Evolutionary conservation across 2,113 vertebrate species (phyloP).

Genomic region (Pseudolaguvia tuberculata): DNA sequence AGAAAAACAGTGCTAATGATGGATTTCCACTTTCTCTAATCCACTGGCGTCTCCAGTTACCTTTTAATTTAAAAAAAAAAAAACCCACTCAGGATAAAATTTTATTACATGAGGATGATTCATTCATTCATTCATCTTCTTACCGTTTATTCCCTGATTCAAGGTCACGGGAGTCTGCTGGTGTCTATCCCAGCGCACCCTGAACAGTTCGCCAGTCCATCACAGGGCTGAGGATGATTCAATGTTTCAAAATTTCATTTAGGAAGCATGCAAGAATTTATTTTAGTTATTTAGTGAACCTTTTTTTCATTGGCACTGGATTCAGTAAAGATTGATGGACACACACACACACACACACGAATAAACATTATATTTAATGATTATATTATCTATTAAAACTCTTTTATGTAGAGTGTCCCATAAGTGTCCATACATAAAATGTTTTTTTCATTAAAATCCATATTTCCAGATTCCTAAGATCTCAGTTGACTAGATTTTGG

Average conservation of each 20-base stretch:
- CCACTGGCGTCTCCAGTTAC: background rate
- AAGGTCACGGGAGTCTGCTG: no score
- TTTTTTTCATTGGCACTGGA: background rate
- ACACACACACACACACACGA: background rate
- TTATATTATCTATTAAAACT: background rate
- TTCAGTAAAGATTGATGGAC: background rate
- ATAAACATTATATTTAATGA: background rate
- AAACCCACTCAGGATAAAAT: background rate
- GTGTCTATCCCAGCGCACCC: no score
- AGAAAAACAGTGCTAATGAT: constrained; percentile 13
- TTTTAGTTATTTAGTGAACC: background rate
- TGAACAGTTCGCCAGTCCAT: no score
- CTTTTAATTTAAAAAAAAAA: background rate
- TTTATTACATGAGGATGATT: background rate
- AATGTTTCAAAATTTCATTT: background rate
- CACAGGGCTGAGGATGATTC: background rate
- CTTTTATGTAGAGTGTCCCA: background rate
- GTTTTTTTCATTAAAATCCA: no score
- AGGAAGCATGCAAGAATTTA: background rate
- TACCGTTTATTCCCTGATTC: no score
- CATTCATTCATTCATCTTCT: no score
- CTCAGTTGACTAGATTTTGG: no score
- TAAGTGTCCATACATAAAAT: no score
- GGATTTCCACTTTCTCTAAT: background rate
- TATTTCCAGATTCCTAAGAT: no score